Evolutionary conservation across 2,113 vertebrate genomes (phyloP).

Genomic region (Trogon melanurus): DNA sequence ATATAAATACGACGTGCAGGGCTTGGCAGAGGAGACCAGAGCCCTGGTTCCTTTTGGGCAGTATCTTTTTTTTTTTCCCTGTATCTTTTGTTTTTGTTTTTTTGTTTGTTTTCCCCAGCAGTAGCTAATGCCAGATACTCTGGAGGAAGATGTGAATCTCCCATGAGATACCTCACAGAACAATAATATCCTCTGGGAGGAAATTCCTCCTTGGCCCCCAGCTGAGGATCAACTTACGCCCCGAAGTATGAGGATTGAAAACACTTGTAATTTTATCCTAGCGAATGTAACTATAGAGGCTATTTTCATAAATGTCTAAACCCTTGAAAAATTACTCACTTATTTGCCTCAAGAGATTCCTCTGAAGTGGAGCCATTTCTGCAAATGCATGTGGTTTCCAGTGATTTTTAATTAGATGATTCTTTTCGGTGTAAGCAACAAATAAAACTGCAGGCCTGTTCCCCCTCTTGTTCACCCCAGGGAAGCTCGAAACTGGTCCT

Average conservation of each 20-base stretch:
- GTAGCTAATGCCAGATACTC: neutral
- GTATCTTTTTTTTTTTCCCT: neutral
- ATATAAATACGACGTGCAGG: fast-evolving
- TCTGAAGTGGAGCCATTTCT: slow-evolving; percentile 42
- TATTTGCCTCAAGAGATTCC: slow-evolving; percentile 45
- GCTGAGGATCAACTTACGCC: slow-evolving; percentile 39
- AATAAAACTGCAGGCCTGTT: neutral
- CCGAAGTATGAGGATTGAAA: slow-evolving; percentile 16
- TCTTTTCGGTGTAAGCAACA: slow-evolving; percentile 28
- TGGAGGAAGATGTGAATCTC: neutral
- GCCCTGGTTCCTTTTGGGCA: neutral
- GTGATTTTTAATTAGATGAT: slow-evolving; percentile 37
- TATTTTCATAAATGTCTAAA: slow-evolving; percentile 47
- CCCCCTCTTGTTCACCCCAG: neutral
- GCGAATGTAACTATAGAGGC: neutral
- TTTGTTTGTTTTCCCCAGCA: fast-evolving
- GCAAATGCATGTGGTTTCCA: slow-evolving; percentile 51
- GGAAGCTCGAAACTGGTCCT: neutral
- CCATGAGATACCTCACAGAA: slow-evolving; percentile 28
- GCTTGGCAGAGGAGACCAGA: neutral
- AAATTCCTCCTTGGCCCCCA: slow-evolving; percentile 62
- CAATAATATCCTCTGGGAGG: slow-evolving; percentile 66
- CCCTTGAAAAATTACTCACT: slow-evolving; percentile 35
- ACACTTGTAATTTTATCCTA: slow-evolving; percentile 39
- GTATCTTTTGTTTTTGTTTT: too few relatives aligned